Evolutionary conservation across 2,797 vertebrate genomes (phyloP), one percentile per base, ranked within the genome.

Genomic region (Linurgus olivaceus): DNA sequence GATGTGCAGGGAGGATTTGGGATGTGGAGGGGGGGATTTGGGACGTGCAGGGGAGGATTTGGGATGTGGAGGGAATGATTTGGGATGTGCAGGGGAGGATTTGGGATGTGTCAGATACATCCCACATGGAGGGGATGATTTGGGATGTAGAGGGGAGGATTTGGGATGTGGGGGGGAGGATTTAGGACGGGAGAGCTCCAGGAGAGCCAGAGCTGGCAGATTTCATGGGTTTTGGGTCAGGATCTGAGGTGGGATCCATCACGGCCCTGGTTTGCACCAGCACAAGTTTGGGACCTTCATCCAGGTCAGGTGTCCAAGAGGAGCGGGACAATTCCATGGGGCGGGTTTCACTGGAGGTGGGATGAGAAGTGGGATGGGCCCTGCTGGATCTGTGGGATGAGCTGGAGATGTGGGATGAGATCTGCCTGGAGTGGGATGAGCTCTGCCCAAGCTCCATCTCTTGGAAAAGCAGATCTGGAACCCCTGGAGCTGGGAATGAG

Each of bases 321-420:
- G 7, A 23, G 29, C 0, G 0, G 42, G 35, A 52, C 7, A 4
- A 9, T 24, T 5, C 24, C 0, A 0, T 29, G 3, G 28, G 33
- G 7, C n/a, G n/a, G 23, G 1, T 37, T 51, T 24, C 26, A 17
- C 35, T 0, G 0, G 48, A 70, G 37, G 28, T 23, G 31, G 51
- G 31, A 33, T 72, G 51, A 55, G 52, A n/a, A 15, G 4, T 21
- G 19, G 51, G 47, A 47, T 20, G 68, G 12, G 44, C 9, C 10
- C 42, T 42, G 40, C 38, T 40, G 38, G 38, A 35, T 35, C 35
- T 15, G 18, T 44, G 31, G 51, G 31, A 33, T 72, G 51, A 55
- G 19, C 26, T 51, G 0, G 51, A 72, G 35, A 13, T 26, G 29
- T 28, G 55, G 70, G 45, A 26, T 24, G 70, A 8, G 31, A 16